Base-by-base conservation (phyloP, 2,797 vertebrate species). In the Mormyrops boulengeri region DNA sequence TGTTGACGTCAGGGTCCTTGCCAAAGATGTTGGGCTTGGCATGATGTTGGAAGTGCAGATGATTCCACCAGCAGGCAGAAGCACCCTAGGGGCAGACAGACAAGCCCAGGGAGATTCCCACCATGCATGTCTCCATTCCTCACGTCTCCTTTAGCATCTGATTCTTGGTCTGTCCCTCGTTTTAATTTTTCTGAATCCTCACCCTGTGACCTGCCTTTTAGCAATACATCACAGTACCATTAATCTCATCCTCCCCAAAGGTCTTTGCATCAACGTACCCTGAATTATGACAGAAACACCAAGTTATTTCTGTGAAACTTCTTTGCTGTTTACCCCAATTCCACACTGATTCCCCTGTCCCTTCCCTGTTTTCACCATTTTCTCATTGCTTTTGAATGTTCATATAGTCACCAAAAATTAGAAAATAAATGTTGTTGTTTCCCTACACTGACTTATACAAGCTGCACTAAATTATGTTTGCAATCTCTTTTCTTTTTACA, bases 51-150 rank as follows among this genome's bases (percentile, higher is more conserved):
- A 96, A 96, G 89, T 97, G 96, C 89, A 96, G n/a, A 88, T 97
- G 96, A 87, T 97, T 97, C 96, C 96, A 97, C 96, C 96, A 97
- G 7, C 96, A 96, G 91, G 96, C 96, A 0, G 96, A 96, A 8
- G 95, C 96, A 62, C 96, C 96, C 96, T 97, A 84, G 8, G 89
- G 53, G 52, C 69, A 91, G 34, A 57, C 4, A 41, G 60, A 87
- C 62, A 88, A 11, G 3, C 88, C 88, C 44, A 4, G 17, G 19
- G 12, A 44, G 3, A 86, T 34, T 34, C 11, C 11, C 62, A 30
- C 30, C 62, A 30, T 69, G 62, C 11, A 14, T 1, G 1, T 34
- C 22, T 69, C 49, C 26, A 69, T 34, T 69, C 62, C 26, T 69
- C 62, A 69, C 22, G 4, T 11, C 1, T 26, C 8, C 62, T 34